A percentile compares a stretch with the other conserved stretches of the same genome.
Evolutionary conservation across 2,113 vertebrate species (phyloP).

Genomic region (Perca fluviatilis): DNA sequence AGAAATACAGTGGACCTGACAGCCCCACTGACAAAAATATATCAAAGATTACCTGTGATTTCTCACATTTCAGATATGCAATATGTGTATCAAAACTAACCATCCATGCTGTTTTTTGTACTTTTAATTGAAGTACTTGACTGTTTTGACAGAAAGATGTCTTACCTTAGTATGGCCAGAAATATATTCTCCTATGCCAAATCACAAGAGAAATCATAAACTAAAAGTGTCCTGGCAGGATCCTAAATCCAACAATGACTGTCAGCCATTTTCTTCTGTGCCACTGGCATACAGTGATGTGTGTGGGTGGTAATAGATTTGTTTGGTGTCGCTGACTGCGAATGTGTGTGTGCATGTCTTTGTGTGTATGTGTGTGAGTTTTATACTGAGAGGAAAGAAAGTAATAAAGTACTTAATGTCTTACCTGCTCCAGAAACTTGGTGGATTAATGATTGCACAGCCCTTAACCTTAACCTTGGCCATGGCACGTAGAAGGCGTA

Average conservation of each 20-base stretch:
- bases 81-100: background rate
- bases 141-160: background rate
- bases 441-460: slow-evolving; percentile 78
- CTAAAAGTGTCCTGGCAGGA: slow-evolving; percentile 30
- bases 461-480: slow-evolving; percentile 51
- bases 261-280: slow-evolving; percentile 46
- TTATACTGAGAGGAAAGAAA: slow-evolving; percentile 43
- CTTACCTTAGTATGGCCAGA: slow-evolving; percentile 49
- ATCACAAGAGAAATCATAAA: slow-evolving; percentile 22
- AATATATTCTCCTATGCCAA: background rate
- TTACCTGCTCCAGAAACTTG: slow-evolving; percentile 72
- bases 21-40: background rate
- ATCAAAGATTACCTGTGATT: background rate
- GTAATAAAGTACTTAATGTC: slow-evolving; percentile 74
- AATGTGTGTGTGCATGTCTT: slow-evolving; percentile 14
- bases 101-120: background rate
- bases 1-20: background rate
- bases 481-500: slow-evolving; percentile 34
- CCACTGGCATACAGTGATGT: background rate
- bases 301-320: slow-evolving; percentile 15
- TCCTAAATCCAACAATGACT: slow-evolving; percentile 15
- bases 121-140: background rate
- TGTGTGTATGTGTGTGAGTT: background rate
- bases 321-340: background rate
- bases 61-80: background rate